phyloP scores from a whole-genome alignment of 2,113 vertebrate species.

The Calcarius ornatus region DNA sequence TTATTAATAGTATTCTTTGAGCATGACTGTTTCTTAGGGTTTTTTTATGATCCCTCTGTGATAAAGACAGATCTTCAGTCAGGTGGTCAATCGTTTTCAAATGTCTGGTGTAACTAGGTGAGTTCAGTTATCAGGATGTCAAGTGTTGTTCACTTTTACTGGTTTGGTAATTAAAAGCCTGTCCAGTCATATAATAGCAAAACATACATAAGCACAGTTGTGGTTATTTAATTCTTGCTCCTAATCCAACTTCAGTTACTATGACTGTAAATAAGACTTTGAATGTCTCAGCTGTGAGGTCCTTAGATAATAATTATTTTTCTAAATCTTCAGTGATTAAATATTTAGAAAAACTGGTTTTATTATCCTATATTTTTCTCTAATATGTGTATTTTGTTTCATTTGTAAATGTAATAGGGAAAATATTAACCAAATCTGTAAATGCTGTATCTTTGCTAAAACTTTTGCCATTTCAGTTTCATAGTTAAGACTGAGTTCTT shows the following conservation, averaged over 20 bases:
- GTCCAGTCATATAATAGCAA: not conserved
- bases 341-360: not conserved
- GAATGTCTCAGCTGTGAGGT: not conserved
- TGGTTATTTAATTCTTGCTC: not conserved
- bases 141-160: not conserved
- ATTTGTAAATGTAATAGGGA: not conserved
- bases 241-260: not conserved
- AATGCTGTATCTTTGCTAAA: not conserved
- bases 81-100: conserved; percentile 67
- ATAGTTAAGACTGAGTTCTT: not conserved
- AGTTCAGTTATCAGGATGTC: conserved; percentile 54
- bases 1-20: not conserved
- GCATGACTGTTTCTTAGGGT: not conserved
- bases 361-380: not conserved
- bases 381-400: not conserved
- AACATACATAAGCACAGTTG: not conserved
- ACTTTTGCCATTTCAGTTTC: not conserved
- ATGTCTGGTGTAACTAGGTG: conserved; percentile 44
- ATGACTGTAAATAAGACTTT: not conserved
- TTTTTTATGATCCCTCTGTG: conserved; percentile 42
- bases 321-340: not conserved
- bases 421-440: not conserved
- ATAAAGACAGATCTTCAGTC: conserved; percentile 62
- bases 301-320: not conserved
- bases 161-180: not conserved